These are phyloP conservation scores for Sisyra terminalis DNA, from an alignment of 2,888 invertebrate species.

Conservation along the genomic window DNA sequence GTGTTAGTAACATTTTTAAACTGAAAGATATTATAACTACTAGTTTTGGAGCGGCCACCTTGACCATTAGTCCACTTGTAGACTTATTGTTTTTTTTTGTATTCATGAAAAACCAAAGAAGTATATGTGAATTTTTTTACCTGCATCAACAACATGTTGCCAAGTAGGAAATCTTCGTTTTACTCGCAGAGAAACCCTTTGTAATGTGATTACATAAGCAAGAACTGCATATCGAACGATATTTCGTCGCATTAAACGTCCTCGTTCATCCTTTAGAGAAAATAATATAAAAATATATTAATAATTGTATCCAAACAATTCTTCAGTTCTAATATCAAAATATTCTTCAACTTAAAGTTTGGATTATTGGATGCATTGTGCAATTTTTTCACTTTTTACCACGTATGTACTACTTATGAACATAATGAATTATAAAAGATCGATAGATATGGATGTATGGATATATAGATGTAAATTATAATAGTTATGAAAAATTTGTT, in stretches of 20 bases:
- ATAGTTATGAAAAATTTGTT: too few species aligned
- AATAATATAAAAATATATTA: neutral
- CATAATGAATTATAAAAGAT: too few species aligned
- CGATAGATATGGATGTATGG: too few species aligned
- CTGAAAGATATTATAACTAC: neutral
- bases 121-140: constrained; percentile 40
- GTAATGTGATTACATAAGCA: constrained; percentile 76
- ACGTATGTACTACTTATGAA: too few species aligned
- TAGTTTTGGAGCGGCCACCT: neutral
- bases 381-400: too few species aligned
- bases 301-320: neutral
- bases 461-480: too few species aligned
- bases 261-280: constrained; percentile 62
- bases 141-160: constrained; percentile 83
- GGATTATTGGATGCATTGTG: too few species aligned
- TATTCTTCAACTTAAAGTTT: too few species aligned
- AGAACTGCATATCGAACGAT: constrained; percentile 80
- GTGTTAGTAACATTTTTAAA: too few species aligned
- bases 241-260: constrained; percentile 75
- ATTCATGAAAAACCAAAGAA: neutral
- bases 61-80: neutral
- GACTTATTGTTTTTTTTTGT: neutral
- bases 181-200: constrained; percentile 72
- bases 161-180: constrained; percentile 78
- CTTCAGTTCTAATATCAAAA: too few species aligned